Percentiles rank a stretch among this genome's conserved stretches.
These are phyloP conservation scores for Adelphocoris suturalis DNA, from an alignment of 2,888 invertebrate species.

Conservation along the genomic window DNA sequence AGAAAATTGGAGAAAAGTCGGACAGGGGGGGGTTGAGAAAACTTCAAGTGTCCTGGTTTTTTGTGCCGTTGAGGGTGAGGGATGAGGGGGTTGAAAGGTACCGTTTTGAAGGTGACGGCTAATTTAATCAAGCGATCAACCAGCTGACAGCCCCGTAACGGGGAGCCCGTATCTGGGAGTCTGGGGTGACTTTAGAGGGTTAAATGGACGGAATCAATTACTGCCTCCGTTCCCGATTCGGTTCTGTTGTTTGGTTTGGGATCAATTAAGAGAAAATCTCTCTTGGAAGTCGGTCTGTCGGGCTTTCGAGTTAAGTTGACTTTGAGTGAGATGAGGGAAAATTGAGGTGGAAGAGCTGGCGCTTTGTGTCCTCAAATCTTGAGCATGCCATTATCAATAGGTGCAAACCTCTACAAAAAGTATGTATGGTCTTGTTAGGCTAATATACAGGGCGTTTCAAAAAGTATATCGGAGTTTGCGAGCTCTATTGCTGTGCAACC, in stretches of 20 bases:
- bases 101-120: slow-evolving; percentile 3
- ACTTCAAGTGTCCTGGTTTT: not conserved
- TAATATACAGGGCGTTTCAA: no score
- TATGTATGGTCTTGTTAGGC: no score
- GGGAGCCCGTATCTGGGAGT: not conserved
- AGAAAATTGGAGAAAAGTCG: not conserved
- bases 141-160: slow-evolving; percentile 4
- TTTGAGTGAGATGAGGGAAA: not conserved
- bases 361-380: not conserved
- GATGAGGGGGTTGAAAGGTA: not conserved
- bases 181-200: slow-evolving; percentile 16
- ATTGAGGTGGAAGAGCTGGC: not conserved
- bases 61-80: not conserved
- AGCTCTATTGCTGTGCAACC: no score
- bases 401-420: no score
- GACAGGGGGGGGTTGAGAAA: not conserved
- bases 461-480: no score
- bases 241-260: slow-evolving; percentile 32
- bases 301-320: not conserved
- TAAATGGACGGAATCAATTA: slow-evolving; percentile 36
- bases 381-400: no score
- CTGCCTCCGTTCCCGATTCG: not conserved
- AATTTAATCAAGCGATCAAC: slow-evolving; percentile 36
- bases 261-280: slow-evolving; percentile 18
- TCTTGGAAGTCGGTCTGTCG: not conserved